Percentiles rank a stretch among this genome's conserved stretches.
phyloP scores from a whole-genome alignment of 2,113 vertebrate species.

The Synodontis membranacea region DNA sequence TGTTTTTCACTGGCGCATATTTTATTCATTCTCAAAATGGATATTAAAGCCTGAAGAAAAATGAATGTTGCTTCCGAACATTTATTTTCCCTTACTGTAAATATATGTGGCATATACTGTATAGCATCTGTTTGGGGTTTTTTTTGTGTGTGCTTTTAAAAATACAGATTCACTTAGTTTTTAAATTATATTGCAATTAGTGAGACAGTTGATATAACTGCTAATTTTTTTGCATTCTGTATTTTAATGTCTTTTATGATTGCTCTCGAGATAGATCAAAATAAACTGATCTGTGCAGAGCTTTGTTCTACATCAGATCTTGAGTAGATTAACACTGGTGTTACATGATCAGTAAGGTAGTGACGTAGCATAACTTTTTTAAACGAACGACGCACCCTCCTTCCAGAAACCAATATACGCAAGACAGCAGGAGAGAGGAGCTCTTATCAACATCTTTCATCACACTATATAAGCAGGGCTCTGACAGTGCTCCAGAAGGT shows the following conservation, averaged over 20 bases:
- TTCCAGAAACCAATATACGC: constrained; percentile 26
- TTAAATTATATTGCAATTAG: neutral
- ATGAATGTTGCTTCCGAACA: neutral
- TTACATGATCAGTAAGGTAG: constrained; percentile 30
- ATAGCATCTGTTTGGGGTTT: neutral
- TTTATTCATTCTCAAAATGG: neutral
- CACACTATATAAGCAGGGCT: constrained; percentile 57
- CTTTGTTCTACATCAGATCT: constrained; percentile 24
- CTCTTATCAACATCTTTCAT: constrained; percentile 50
- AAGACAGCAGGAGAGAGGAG: constrained; percentile 3
- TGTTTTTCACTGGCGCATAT: neutral
- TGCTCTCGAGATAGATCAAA: neutral
- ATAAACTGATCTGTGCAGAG: neutral
- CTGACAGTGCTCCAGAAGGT: neutral
- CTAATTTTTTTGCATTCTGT: neutral
- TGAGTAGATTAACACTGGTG: constrained; percentile 27
- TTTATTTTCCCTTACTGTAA: neutral
- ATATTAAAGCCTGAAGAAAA: neutral
- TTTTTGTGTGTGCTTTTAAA: neutral
- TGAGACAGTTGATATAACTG: neutral
- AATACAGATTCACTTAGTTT: neutral
- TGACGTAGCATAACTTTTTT: constrained; percentile 35
- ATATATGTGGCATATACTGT: too few species aligned
- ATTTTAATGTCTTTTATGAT: neutral
- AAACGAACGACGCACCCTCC: constrained; percentile 28